phyloP scores from a whole-genome alignment of 2,113 vertebrate species.

The Archilochus colubris region DNA sequence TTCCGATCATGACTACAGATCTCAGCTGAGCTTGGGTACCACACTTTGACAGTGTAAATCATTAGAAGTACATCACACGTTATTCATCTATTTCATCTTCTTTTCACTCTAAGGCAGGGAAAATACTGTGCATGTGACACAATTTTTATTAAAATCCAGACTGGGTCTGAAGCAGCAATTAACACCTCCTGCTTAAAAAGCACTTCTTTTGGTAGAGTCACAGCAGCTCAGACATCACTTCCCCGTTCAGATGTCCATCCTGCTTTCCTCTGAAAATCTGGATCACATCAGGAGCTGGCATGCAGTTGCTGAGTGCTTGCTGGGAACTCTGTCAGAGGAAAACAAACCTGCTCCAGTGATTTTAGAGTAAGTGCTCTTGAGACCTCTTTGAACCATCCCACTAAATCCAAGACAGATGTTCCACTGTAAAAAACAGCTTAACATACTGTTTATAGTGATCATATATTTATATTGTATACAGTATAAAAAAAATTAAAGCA shows the following conservation, averaged over 20 bases:
- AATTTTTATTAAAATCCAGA: background rate
- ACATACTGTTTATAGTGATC: background rate
- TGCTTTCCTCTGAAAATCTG: background rate
- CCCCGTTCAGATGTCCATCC: background rate
- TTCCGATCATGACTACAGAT: background rate
- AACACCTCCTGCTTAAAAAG: background rate
- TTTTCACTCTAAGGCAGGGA: background rate
- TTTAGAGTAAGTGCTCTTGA: background rate
- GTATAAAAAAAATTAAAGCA: conserved; percentile 2
- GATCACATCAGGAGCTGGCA: background rate
- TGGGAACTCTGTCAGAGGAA: background rate
- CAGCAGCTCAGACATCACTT: background rate
- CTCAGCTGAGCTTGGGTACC: background rate
- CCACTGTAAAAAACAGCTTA: conserved; percentile 5
- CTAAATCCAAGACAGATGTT: conserved; percentile 5
- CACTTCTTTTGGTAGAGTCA: background rate
- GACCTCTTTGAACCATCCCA: background rate
- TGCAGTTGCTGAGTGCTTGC: background rate
- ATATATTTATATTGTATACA: background rate
- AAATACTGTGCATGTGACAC: background rate
- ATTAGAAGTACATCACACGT: background rate
- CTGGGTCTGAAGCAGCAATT: background rate
- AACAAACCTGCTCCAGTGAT: background rate
- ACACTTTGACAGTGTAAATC: background rate
- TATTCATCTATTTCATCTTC: background rate